Conservation (phyloP, 1,140 invertebrate species). For the Linepithema humile region DNA sequence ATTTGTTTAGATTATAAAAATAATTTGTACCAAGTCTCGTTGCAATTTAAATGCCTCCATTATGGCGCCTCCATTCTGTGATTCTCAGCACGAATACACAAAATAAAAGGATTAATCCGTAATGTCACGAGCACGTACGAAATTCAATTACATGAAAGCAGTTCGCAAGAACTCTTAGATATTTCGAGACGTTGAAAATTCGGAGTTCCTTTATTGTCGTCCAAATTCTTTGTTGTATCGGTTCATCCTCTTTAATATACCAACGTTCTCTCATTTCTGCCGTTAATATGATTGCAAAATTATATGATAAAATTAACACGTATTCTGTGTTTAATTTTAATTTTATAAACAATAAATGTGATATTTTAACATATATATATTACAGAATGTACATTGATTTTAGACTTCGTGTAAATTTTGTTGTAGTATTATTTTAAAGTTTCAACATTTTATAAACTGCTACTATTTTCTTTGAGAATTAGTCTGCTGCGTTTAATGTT, state of each 20-base stretch:
- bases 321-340: neutral
- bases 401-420: neutral
- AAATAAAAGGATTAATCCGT: conserved; percentile 47
- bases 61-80: neutral
- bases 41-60: neutral
- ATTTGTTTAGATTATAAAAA: neutral
- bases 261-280: neutral
- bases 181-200: conserved; percentile 21
- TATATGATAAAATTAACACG: neutral
- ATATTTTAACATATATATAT: neutral
- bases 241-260: neutral
- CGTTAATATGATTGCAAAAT: neutral
- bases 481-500: neutral
- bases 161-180: conserved; percentile 1
- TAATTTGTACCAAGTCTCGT: neutral
- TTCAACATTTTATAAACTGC: neutral
- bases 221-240: neutral
- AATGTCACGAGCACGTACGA: conserved; percentile 41
- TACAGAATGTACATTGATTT: neutral
- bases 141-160: conserved; percentile 35
- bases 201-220: neutral
- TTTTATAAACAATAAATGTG: neutral
- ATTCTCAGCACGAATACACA: neutral
- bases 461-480: neutral
- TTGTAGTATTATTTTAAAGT: neutral